Base-by-base conservation (phyloP, 1,140 invertebrate species). In the Tenebrio molitor region DNA sequence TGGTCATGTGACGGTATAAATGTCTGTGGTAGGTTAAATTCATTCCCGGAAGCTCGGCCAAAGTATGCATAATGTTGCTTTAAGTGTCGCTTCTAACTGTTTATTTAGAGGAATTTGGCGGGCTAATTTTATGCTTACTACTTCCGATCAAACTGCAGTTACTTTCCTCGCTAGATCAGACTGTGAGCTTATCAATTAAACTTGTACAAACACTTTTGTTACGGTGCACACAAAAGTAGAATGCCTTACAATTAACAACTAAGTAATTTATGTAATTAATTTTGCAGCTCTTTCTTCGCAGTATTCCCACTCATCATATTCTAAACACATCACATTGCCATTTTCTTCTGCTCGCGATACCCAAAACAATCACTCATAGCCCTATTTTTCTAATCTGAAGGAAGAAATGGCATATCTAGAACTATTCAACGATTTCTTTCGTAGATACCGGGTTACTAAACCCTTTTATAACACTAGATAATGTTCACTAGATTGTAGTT, bases 341-440 rank as follows among this genome's bases (percentile, higher is more conserved):
- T 58, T 7, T 2, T 39, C 36, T 58, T 58, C 50, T 58, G 23
- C 50, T n/a, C 10, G n/a, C 6, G 14, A 8, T 29, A 58, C 50
- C 50, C 7, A 29, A 29, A 58, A 58, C 50, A 58, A 58, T 58
- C 50, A 50, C 16, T 19, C 15, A 58, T 58, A 58, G 21, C 29
- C 23, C 10, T 58, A 58, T 29, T 58, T 58, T 58, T 46, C 3
- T 58, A 58, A 29, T 25, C 15, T 12, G 8, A 25, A 58, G 2
- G 12, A n/a, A 58, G 50, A 29, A 58, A 58, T 58, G 50, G 50
- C 50, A 58, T 58, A 58, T 58, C 50, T 58, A 58, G 21, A 58
- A 58, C 50, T 15, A 33, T 46, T 17, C 44, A 8, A 19, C 4
- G 0, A 29, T 14, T 58, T 29, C 12, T 58, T 58, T 10, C 2